Conservation (phyloP, 2,113 vertebrate species). For the Tiliqua scincoides region DNA sequence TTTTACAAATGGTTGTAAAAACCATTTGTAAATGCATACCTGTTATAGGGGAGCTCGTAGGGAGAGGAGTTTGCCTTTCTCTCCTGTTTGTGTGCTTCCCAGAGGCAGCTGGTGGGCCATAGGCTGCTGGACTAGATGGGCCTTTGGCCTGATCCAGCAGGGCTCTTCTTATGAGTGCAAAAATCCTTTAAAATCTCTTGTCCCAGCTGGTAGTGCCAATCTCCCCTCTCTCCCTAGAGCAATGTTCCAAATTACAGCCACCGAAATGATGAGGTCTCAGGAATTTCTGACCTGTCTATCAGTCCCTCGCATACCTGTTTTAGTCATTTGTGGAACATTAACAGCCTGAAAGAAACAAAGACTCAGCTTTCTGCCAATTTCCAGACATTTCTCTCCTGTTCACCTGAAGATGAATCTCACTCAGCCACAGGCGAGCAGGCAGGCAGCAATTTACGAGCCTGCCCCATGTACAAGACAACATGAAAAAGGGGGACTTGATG, state of each 20-base stretch:
- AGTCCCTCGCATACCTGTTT: too few relatives aligned
- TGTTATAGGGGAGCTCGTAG: too few relatives aligned
- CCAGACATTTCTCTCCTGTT: not conserved
- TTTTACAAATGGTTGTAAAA: too few relatives aligned
- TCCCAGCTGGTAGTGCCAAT: not conserved
- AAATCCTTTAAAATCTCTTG: not conserved
- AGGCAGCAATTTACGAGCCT: not conserved
- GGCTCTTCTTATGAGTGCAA: not conserved
- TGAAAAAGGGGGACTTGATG: not conserved
- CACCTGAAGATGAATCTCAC: not conserved
- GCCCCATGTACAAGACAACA: not conserved
- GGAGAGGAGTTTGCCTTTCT: too few relatives aligned
- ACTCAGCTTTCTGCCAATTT: not conserved
- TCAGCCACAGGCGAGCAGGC: not conserved
- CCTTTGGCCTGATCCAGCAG: too few relatives aligned
- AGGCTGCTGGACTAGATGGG: too few relatives aligned
- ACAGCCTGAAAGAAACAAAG: not conserved
- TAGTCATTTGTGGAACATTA: not conserved
- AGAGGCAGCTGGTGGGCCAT: too few relatives aligned
- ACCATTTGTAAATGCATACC: too few relatives aligned
- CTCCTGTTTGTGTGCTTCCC: too few relatives aligned
- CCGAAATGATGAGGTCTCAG: not conserved
- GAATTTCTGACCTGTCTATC: too few relatives aligned
- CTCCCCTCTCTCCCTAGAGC: not conserved
- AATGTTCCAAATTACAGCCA: not conserved